phyloP scores from a whole-genome alignment of 2,797 vertebrate species.

The Cynopterus sphinx region DNA sequence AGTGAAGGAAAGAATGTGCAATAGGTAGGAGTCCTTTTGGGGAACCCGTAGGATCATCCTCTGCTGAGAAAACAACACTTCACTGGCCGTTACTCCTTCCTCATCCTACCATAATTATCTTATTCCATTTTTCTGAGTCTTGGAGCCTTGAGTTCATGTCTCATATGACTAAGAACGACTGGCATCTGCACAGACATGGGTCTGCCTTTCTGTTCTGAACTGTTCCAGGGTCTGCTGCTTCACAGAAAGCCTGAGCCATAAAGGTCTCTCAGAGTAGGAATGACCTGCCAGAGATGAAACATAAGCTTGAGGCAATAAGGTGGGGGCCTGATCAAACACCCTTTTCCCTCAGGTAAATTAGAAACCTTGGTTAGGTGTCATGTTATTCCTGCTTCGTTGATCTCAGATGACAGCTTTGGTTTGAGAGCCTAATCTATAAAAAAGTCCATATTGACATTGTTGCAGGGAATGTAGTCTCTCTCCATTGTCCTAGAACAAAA shows the following conservation, averaged over 20 bases:
- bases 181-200: too few relatives aligned
- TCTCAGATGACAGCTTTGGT: conserved; percentile 29
- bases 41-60: background rate
- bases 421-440: conserved; percentile 2
- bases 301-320: background rate
- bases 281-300: background rate
- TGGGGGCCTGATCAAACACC: rapidly evolving
- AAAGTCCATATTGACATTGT: conserved; percentile 58
- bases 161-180: background rate
- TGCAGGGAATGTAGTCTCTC: background rate
- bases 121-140: background rate
- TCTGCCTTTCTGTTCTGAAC: background rate
- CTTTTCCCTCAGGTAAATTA: background rate
- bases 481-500: conserved; percentile 41
- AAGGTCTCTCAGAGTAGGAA: background rate
- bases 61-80: background rate
- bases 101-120: background rate
- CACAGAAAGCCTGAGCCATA: background rate
- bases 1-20: background rate
- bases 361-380: background rate
- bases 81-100: background rate
- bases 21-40: background rate
- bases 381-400: background rate
- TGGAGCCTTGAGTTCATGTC: background rate
- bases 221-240: background rate